These are phyloP conservation scores for Mallotus villosus DNA, from an alignment of 2,797 vertebrate genomes.

Conservation along the genomic window DNA sequence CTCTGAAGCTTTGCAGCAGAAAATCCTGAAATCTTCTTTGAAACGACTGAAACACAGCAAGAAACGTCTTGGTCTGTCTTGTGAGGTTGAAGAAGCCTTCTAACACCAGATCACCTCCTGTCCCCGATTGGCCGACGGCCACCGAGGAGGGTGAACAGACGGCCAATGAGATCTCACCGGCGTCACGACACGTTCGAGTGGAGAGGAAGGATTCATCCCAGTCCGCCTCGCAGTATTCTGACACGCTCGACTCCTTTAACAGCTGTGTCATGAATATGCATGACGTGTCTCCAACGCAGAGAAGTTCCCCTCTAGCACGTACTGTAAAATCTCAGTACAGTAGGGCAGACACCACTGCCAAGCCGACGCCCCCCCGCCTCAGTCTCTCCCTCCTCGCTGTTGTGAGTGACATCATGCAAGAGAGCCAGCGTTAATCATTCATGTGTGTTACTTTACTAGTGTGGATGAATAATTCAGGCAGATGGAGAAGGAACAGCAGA, in stretches of 20 bases:
- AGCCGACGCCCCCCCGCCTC: constrained; percentile 48
- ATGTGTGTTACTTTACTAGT: constrained; percentile 62
- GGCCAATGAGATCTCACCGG: too few relatives aligned
- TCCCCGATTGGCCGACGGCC: not conserved
- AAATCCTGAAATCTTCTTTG: not conserved
- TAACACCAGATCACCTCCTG: not conserved
- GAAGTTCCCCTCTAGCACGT: not conserved
- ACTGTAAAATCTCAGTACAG: not conserved
- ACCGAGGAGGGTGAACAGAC: too few relatives aligned
- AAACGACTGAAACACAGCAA: not conserved
- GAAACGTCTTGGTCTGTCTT: not conserved
- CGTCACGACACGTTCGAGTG: too few relatives aligned
- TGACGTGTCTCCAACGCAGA: not conserved
- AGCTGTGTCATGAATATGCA: not conserved
- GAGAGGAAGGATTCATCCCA: not conserved
- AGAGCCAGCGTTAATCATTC: constrained; percentile 57
- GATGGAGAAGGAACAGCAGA: constrained; percentile 32
- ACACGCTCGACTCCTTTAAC: not conserved
- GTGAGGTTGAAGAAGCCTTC: not conserved
- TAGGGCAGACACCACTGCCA: constrained; percentile 14
- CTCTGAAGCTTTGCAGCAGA: not conserved
- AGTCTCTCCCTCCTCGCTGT: constrained; percentile 26
- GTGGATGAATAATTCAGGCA: constrained; percentile 57
- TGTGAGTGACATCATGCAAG: constrained; percentile 34
- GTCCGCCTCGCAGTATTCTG: not conserved